Base-by-base conservation (phyloP, 2,888 invertebrate genomes). In the Schizaphis graminum region DNA sequence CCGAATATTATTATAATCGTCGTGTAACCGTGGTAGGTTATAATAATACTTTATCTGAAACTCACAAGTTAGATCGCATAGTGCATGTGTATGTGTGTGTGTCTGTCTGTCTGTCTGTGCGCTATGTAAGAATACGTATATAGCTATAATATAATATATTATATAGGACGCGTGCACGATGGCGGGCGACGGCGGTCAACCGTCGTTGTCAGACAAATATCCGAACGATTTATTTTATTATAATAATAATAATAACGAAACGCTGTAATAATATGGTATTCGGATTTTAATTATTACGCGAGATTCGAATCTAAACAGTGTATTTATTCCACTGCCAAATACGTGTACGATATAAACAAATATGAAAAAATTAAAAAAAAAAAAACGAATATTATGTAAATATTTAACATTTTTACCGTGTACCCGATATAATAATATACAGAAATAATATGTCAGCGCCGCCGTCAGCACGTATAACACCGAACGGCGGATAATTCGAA, bases 401-500 rank as follows among this genome's bases (percentile, higher is more conserved):
- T 77, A 77, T 77, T 84, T 91, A 35, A 89, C 26, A 56, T 41
- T 47, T 10, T 26, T 53, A 26, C 13, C 28, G 57, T 44, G 89
- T 53, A 53, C 21, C 10, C 21, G 26, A 49, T 67, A 67, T n/a
- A 49, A 77, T 77, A 49, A 16, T 91, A n/a, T 77, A 53, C 41
- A 53, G 49, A 53, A 91, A 91, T 91, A 89, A 91, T 91, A 77
- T 41, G 91, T 91, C 91, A 85, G 28, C 77, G 77, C 53, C 49
- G 47, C 85, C 44, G 84, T 91, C 85, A n/a, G 77, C 24, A 77
- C 84, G 91, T 35, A 53, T 16, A 77, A 91, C 49, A 41, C 35
- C 26, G 91, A 77, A 49, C 53, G 53, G 85, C 28, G 85, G 84
- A 91, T 91, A 91, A 91, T 91, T 91, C 84, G 84, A 84, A 91